Evolutionary conservation across 2,797 vertebrate genomes (phyloP), one percentile per base, ranked within the genome.

Genomic region (Balearica regulorum): DNA sequence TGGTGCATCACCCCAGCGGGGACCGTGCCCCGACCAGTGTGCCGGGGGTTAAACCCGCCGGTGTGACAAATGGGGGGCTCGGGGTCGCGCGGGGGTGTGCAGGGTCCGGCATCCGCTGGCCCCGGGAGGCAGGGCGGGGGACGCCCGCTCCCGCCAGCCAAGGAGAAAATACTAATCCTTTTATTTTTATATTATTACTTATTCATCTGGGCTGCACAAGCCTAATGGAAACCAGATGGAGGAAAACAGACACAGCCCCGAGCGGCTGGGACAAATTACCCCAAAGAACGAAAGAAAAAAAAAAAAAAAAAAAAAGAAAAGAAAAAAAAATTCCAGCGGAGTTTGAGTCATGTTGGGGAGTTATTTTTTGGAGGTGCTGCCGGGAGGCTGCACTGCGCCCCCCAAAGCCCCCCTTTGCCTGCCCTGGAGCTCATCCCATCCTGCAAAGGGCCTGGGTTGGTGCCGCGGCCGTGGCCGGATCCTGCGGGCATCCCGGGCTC

Each of bases 141-240:
- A 49, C 78, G n/a, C 93, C 94, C 43, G 21, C 90, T 95, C 75
- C 97, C 16, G 13, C 92, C 83, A 41, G 97, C 89, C 92, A 92
- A 95, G 96, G 96, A 97, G 97, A 97, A 97, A 97, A 97, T 97
- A 98, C 95, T 98, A 98, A 98, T 98, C 97, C 98, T 96, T 95
- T 97, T 98, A 98, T 98, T 99, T 98, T 99, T 98, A 98, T 98
- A 98, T 97, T 97, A 98, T 97, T 97, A 96, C 98, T 97, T 98
- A 98, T 98, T 98, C 98, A 98, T 98, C 97, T 98, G 98, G 98
- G 98, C 98, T 96, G 98, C 93, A 91, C 96, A 97, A 94, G 96
- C 93, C 96, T 98, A 98, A 99, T 98, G 97, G 98, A 98, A 98
- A 98, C 98, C 99, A 99, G 99, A 99, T 99, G 98, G 98, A 98